phyloP scores from a whole-genome alignment of 2,113 vertebrate genomes.

The Laterallus jamaicensis region DNA sequence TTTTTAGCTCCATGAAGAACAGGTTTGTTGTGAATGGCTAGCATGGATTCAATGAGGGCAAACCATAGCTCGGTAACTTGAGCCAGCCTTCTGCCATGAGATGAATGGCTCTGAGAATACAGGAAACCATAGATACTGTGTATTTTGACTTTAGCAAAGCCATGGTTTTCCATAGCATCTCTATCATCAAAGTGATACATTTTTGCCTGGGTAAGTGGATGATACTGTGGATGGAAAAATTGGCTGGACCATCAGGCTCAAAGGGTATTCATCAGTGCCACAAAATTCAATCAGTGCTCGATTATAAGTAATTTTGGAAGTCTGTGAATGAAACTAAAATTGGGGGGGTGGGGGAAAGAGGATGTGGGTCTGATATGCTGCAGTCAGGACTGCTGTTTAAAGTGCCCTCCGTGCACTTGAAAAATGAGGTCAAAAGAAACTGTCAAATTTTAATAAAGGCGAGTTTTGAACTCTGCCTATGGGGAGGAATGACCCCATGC shows the following conservation, averaged over 20 bases:
- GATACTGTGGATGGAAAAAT: neutral
- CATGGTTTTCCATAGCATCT: neutral
- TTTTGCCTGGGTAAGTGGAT: neutral
- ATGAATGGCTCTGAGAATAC: neutral
- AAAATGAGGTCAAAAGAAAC: neutral
- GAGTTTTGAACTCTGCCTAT: neutral
- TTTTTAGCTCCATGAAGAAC: neutral
- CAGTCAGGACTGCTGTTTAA: neutral
- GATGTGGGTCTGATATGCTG: neutral
- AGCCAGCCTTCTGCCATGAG: neutral
- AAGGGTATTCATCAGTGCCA: neutral
- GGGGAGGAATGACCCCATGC: neutral
- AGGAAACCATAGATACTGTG: neutral
- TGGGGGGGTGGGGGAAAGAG: fast-evolving
- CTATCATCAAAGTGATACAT: neutral
- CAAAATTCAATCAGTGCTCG: neutral
- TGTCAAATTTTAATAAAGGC: neutral
- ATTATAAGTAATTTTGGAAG: neutral
- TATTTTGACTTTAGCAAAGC: neutral
- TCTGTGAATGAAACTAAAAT: neutral
- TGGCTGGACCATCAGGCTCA: neutral
- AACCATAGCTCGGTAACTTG: neutral
- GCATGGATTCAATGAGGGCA: neutral
- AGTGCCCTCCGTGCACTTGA: neutral
- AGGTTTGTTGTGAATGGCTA: neutral